These are phyloP conservation scores for Trichoplusia ni DNA, from an alignment of 1,140 invertebrate genomes.

Conservation along the genomic window DNA sequence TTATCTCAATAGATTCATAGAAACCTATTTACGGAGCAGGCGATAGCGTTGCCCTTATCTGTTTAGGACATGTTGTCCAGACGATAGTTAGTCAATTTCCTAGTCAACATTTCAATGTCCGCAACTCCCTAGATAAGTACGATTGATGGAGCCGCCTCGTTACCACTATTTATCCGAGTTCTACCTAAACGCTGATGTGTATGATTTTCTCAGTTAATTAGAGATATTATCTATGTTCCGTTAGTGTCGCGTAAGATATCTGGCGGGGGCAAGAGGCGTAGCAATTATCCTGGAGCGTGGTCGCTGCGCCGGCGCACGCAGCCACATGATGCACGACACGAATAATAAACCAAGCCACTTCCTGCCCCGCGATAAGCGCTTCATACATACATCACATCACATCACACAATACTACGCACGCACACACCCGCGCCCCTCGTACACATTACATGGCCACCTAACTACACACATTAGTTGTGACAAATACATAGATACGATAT, in stretches of 20 bases:
- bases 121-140: slow-evolving; percentile 19
- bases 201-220: slow-evolving; percentile 57
- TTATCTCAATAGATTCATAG: slow-evolving; percentile 11
- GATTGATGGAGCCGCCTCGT: slow-evolving; percentile 35
- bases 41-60: slow-evolving; percentile 33
- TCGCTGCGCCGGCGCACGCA: slow-evolving; percentile 67
- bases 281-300: slow-evolving; percentile 63
- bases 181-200: slow-evolving; percentile 44
- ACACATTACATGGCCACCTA: slow-evolving; percentile 30
- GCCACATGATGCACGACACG: slow-evolving; percentile 74
- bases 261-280: slow-evolving; percentile 43
- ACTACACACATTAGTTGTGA: slow-evolving; percentile 29
- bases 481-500: slow-evolving; percentile 27
- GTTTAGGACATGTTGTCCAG: slow-evolving; percentile 26
- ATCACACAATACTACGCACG: slow-evolving; percentile 48
- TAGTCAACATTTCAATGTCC: slow-evolving; percentile 38
- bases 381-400: slow-evolving; percentile 65
- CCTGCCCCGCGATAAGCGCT: slow-evolving; percentile 76
- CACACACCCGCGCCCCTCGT: slow-evolving; percentile 25
- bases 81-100: slow-evolving; percentile 32
- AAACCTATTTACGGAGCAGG: slow-evolving; percentile 3
- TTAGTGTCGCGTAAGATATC: slow-evolving; percentile 57
- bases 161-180: slow-evolving; percentile 17
- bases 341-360: slow-evolving; percentile 80
- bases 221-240: slow-evolving; percentile 64